Percentiles rank a stretch among this genome's conserved stretches.
Evolutionary conservation across 1,140 invertebrate genomes (phyloP).

Genomic region (Neodiprion lecontei): DNA sequence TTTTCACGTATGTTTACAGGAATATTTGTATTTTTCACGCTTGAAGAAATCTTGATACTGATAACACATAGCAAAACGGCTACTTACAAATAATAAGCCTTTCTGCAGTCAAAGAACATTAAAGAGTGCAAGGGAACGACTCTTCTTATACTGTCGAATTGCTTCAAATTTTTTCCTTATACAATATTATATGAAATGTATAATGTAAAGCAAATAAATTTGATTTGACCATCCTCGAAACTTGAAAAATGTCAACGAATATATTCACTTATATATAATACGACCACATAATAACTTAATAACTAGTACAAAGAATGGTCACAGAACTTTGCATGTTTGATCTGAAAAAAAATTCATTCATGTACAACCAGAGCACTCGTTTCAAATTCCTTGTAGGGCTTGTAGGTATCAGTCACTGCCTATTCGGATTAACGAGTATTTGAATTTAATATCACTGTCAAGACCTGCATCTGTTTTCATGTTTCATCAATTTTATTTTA

Average conservation of each 20-base stretch:
- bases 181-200: not conserved
- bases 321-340: not conserved
- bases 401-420: not conserved
- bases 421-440: not conserved
- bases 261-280: not conserved
- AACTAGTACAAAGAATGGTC: not conserved
- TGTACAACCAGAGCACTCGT: no score
- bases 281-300: not conserved
- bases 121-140: no score
- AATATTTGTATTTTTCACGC: slow-evolving; percentile 33
- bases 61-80: not conserved
- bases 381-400: not conserved
- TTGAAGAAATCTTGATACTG: not conserved
- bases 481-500: no score
- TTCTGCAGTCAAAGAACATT: no score
- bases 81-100: no score
- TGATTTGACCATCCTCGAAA: not conserved
- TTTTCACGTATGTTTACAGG: slow-evolving; percentile 32
- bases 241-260: not conserved
- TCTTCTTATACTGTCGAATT: not conserved
- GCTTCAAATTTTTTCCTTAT: not conserved
- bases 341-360: no score
- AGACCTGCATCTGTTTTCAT: not conserved
- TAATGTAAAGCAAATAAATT: not conserved
- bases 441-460: not conserved